Evolutionary conservation across 2,113 vertebrate genomes (phyloP), one percentile per base, ranked within the genome.

Genomic region (Neogale vison): DNA sequence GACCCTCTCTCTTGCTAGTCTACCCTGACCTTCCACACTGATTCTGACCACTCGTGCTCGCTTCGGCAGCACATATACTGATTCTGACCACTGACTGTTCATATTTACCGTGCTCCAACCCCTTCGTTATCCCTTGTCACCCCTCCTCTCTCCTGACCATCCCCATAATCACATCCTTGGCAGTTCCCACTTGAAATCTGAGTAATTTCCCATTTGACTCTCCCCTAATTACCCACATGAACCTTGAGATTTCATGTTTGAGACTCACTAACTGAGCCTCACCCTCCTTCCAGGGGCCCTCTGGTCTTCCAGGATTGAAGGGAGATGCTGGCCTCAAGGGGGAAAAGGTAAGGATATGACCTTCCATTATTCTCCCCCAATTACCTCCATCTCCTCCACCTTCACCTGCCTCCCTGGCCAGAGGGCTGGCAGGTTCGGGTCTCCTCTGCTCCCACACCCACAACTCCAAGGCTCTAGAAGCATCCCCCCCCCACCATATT

Each of bases 241-340:
- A n/a, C 83, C 61, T 59, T 6, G 21, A 71, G 47, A 15, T 45
- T 52, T 92, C 45, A 39, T 86, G 14, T 17, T 13, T 57, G 80
- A 83, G 52, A 39, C 10, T 92, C 42, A 47, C 42, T 18, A 47
- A 47, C 42, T 47, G 74, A 47, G 42, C 7, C 45, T 81, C 6
- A 26, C 34, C 76, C n/a, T 83, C 23, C 26, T 94, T 93, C 69
- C 93, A 99, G 99, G 99, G 99, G 1, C 99, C 99, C 7, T 55
- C 99, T 14, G 99, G 99, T 92, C 98, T 99, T 71, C 99, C 98
- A 5, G 99, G 99, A 71, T 98, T 99, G 94, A 99, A 99, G 98
- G 99, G 99, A 97, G 99, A 99, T 88, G 97, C 99, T 7, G 99
- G 99, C 76, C 91, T 52, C 50, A 99, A 99, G 82, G 99, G 99